Evolutionary conservation across 2,888 invertebrate genomes (phyloP).

Genomic region (Synanthedon myopaeformis): DNA sequence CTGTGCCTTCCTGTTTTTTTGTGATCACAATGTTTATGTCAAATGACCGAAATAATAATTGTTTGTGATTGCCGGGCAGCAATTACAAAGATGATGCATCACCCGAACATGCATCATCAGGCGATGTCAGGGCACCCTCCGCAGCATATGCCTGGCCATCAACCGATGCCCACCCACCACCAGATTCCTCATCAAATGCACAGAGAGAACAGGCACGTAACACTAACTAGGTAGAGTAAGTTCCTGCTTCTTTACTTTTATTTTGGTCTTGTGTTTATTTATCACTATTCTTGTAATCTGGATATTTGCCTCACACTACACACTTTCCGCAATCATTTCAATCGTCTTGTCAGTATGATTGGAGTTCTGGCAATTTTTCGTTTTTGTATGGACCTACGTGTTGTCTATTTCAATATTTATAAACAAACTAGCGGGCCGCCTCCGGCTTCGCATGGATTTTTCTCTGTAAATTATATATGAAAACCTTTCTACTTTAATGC

Average conservation of each 20-base stretch:
- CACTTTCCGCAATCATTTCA: too few relatives aligned
- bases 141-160: constrained; percentile 59
- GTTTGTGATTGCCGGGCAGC: constrained; percentile 39
- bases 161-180: constrained; percentile 68
- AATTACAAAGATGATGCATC: constrained; percentile 63
- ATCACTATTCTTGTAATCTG: too few relatives aligned
- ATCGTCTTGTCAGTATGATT: too few relatives aligned
- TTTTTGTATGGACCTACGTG: too few relatives aligned
- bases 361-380: too few relatives aligned
- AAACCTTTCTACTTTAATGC: too few relatives aligned
- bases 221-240: constrained; percentile 57
- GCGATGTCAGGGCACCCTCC: constrained; percentile 65
- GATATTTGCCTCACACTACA: too few relatives aligned
- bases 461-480: too few relatives aligned
- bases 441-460: too few relatives aligned
- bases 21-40: neutral
- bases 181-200: constrained; percentile 76
- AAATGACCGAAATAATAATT: constrained; percentile 19
- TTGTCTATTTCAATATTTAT: too few relatives aligned
- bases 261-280: constrained; percentile 20
- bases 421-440: too few relatives aligned
- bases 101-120: constrained; percentile 70
- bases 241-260: constrained; percentile 44
- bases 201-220: constrained; percentile 72
- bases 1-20: neutral